Evolutionary conservation across 2,113 vertebrate species (phyloP).

Genomic region (Polypterus senegalus): DNA sequence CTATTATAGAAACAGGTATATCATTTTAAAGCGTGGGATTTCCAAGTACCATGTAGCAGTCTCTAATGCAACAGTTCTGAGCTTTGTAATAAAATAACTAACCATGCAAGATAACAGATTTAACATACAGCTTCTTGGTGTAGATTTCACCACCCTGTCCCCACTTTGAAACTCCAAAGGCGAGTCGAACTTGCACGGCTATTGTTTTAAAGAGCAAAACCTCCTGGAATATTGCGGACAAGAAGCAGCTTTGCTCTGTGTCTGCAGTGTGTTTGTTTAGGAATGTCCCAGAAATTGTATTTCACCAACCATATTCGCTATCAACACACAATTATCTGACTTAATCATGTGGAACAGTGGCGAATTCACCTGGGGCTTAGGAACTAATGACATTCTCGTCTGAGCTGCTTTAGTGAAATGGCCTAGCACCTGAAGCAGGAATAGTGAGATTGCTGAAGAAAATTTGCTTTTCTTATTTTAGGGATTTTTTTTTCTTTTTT

Average conservation of each 20-base stretch:
- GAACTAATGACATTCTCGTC: slow-evolving; percentile 99
- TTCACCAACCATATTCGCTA: slow-evolving; percentile 99
- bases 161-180: neutral
- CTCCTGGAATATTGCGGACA: slow-evolving; percentile 54
- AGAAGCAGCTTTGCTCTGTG: slow-evolving; percentile 68
- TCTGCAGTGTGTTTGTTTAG: slow-evolving; percentile 98
- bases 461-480: slow-evolving; percentile 84
- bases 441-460: slow-evolving; percentile 98
- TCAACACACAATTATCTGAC: slow-evolving; percentile 99
- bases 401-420: slow-evolving; percentile 98
- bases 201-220: slow-evolving; percentile 50
- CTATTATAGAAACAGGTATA: slow-evolving; percentile 2
- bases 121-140: neutral
- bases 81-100: slow-evolving; percentile 2
- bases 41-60: neutral
- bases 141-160: neutral
- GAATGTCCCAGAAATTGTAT: slow-evolving; percentile 98
- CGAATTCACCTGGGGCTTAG: slow-evolving; percentile 99
- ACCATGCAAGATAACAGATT: neutral
- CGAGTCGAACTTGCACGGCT: slow-evolving; percentile 25
- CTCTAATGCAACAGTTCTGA: slow-evolving; percentile 1
- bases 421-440: slow-evolving; percentile 98
- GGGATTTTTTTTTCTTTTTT: slow-evolving; percentile 26
- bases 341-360: slow-evolving; percentile 99
- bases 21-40: slow-evolving; percentile 4